Conservation (phyloP, 2,888 invertebrate genomes). For the Pristionchus fissidentatus region DNA sequence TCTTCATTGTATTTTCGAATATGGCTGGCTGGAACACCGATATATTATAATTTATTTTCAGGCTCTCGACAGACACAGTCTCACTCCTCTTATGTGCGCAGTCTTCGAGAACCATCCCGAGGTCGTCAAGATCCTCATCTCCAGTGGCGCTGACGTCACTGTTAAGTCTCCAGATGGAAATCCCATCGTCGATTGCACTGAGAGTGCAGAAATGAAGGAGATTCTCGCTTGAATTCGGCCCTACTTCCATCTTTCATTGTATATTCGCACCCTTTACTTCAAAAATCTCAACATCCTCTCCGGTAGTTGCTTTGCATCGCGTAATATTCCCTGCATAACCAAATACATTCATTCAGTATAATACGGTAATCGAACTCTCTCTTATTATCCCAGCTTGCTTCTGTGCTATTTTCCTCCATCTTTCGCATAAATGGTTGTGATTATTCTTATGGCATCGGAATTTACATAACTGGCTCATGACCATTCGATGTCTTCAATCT, state of each 20-base stretch:
- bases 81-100: conserved; percentile 92
- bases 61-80: conserved; percentile 94
- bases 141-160: conserved; percentile 75
- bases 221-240: conserved; percentile 47
- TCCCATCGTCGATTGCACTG: conserved; percentile 58
- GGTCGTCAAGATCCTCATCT: conserved; percentile 89
- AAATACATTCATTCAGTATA: not conserved
- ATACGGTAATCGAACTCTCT: not conserved
- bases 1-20: not conserved
- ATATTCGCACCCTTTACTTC: not conserved
- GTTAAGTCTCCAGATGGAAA: conserved; percentile 59
- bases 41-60: conserved; percentile 77
- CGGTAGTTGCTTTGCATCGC: not conserved
- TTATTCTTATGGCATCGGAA: not conserved
- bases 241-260: not conserved
- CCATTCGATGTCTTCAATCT: not conserved
- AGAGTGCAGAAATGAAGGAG: conserved; percentile 55
- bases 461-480: not conserved
- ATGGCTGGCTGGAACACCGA: not conserved
- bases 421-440: not conserved
- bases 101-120: conserved; percentile 96
- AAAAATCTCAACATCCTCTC: not conserved
- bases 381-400: not conserved
- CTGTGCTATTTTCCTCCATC: not conserved
- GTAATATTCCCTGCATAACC: not conserved